Percentiles rank a stretch among this genome's conserved stretches.
phyloP scores from a whole-genome alignment of 2,797 vertebrate species.

The Notoglanidium macrostoma region DNA sequence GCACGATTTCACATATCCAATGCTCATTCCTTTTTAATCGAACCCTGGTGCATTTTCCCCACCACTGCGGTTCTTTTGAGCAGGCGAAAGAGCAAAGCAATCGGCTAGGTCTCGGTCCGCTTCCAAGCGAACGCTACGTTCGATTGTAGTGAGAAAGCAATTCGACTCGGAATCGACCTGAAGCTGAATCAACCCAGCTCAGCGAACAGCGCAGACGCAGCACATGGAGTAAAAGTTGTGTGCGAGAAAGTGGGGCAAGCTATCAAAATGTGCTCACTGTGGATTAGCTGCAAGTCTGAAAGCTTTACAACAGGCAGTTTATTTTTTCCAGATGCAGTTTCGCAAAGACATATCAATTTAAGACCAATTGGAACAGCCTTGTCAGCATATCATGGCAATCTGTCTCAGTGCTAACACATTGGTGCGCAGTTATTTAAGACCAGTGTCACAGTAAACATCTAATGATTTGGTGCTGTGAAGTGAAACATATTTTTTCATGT shows the following conservation, averaged over 20 bases:
- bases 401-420: constrained; percentile 17
- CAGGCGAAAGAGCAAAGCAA: not conserved
- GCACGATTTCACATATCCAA: not conserved
- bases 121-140: not conserved
- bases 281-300: not conserved
- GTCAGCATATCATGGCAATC: constrained; percentile 30
- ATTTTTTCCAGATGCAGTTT: constrained; percentile 20
- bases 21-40: not conserved
- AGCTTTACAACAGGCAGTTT: constrained; percentile 14
- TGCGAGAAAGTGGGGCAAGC: not conserved
- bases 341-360: constrained; percentile 18
- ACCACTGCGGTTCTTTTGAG: not conserved
- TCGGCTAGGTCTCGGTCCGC: not conserved
- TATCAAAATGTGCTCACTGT: not conserved
- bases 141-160: not conserved
- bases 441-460: constrained; percentile 20
- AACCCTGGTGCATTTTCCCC: not conserved
- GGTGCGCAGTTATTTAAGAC: constrained; percentile 21
- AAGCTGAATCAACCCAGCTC: not conserved
- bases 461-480: constrained; percentile 11
- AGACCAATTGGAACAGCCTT: constrained; percentile 25
- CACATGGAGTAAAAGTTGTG: not conserved
- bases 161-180: not conserved
- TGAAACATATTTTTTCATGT: constrained; percentile 5
- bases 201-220: not conserved